Base-by-base conservation (phyloP, 1,140 invertebrate species). In the Gonioctena quinquepunctata region DNA sequence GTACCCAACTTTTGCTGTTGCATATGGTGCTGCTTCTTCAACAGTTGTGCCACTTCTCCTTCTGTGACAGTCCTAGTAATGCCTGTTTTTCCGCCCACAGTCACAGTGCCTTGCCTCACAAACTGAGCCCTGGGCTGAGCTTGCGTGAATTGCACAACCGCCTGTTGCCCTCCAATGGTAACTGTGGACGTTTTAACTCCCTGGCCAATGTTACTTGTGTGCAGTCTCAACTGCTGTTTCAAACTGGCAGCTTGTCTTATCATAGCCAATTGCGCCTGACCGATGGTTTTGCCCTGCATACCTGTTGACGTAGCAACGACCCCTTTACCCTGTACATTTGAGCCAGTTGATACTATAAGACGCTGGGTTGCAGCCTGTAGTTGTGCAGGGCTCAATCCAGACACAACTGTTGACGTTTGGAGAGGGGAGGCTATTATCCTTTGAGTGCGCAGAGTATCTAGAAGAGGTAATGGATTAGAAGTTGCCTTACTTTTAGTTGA, bases 1-100 rank as follows among this genome's bases (percentile, higher is more conserved):
- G 83, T 76, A 0, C 83, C 81, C 11, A 85, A 79, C 72, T 87
- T 85, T 66, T 89, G 87, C 26, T 88, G 85, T 56, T 88, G 85
- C 48, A 88, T 75, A 23, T 87, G 87, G 18, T 89, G 86, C 69
- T 92, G 90, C 16, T 89, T 85, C 72, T 93, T 92, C 0, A 93
- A 80, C 16, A 93, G 69, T 7, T 90, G 88, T 7, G 89, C 87
- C 85, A 94, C 89, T 78, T 93, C 92, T 19, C 87, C 85, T 18
- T 92, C 89, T 0, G 90, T 87, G 1, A 91, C 86, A 13, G 88
- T 86, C 60, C 86, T 86, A 69, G 83, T 86, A 61, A 83, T 85
- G 22, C 76, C 83, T 77, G 84, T 78, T 81, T 85, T 77, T 79
- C 81, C 52, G 79, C 69, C 71, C 1, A 79, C 71, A 18, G 73